Percentiles rank a stretch among this genome's conserved stretches.
phyloP scores from a whole-genome alignment of 2,113 vertebrate species.

The Nipponia nippon region DNA sequence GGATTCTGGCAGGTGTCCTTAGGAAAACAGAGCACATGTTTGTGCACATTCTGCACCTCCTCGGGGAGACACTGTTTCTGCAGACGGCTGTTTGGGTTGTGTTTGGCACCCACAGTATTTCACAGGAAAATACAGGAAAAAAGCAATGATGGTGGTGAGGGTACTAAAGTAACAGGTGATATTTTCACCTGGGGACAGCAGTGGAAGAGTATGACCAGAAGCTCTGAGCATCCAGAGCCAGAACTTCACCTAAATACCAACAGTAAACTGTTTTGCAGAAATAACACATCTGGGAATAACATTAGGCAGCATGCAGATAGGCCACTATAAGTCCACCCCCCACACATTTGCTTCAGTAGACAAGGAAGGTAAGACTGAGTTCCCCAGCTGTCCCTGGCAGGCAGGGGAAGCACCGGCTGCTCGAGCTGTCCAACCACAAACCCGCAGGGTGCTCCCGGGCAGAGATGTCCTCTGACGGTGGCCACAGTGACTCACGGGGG shows the following conservation, averaged over 20 bases:
- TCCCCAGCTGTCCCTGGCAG: neutral
- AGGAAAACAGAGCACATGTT: conserved; percentile 25
- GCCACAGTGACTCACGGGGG: neutral
- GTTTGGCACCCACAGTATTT: neutral
- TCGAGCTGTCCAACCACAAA: neutral
- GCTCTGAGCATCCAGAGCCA: neutral
- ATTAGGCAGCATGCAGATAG: neutral
- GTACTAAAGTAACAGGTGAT: neutral
- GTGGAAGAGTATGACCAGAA: neutral
- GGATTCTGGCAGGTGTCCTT: conserved; percentile 49
- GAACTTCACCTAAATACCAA: neutral
- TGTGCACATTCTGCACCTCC: conserved; percentile 41
- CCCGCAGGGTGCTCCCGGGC: neutral
- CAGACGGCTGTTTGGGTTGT: neutral
- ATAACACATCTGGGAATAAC: neutral
- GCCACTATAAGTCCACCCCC: neutral
- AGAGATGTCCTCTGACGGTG: neutral
- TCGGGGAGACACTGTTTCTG: conserved; percentile 45
- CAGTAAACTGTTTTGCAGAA: neutral
- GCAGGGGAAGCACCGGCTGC: neutral
- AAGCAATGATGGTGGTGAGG: neutral
- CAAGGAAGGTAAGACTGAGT: neutral
- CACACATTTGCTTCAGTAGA: neutral
- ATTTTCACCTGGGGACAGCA: neutral
- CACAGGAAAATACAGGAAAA: neutral